Conservation (phyloP, 2,113 vertebrate species). For the Aythya baeri region DNA sequence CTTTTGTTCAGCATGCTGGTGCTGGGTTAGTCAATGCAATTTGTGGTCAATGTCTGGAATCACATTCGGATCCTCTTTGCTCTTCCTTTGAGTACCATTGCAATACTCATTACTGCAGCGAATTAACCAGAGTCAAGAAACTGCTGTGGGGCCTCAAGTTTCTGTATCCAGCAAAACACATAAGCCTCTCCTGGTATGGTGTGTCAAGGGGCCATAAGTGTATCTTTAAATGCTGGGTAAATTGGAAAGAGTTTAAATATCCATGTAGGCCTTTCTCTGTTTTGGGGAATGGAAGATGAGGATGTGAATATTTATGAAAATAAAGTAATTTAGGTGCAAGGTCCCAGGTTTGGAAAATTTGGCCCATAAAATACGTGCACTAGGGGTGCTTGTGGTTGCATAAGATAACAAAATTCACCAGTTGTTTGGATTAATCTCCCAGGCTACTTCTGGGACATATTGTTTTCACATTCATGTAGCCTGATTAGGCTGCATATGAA, state of each 20-base stretch:
- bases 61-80: neutral
- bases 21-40: neutral
- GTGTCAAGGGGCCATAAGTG: neutral
- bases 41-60: constrained; percentile 54
- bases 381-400: neutral
- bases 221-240: neutral
- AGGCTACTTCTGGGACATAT: neutral
- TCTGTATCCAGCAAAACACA: neutral
- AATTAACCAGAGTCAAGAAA: neutral
- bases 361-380: neutral
- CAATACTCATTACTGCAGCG: neutral
- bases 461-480: neutral
- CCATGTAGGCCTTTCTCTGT: neutral
- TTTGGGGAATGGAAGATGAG: neutral
- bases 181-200: neutral
- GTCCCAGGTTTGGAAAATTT: neutral
- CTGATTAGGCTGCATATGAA: neutral
- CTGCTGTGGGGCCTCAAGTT: neutral
- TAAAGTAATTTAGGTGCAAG: neutral
- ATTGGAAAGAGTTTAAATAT: neutral
- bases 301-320: constrained; percentile 2
- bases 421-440: neutral
- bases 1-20: neutral
- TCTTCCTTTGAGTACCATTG: constrained; percentile 35
- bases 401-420: neutral